Evolutionary conservation across 2,888 invertebrate genomes (phyloP).

Genomic region (Scotopteryx bipunctaria): DNA sequence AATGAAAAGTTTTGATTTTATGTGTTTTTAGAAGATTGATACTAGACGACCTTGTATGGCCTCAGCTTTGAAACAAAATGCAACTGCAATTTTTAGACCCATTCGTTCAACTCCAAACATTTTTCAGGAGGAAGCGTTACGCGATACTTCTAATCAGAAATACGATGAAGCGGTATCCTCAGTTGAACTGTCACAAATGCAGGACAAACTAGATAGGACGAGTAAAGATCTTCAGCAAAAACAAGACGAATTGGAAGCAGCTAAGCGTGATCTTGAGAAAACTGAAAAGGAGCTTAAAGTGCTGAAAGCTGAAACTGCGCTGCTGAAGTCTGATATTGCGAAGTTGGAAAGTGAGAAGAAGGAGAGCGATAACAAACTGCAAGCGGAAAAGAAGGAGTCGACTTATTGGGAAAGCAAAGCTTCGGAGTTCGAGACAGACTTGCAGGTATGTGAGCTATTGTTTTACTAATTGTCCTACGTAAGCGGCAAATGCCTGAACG

Average conservation of each 20-base stretch:
- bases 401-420: slow-evolving; percentile 86
- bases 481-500: too few species aligned
- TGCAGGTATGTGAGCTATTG: slow-evolving; percentile 72
- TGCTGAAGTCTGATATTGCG: slow-evolving; percentile 70
- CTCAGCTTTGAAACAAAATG: too few species aligned
- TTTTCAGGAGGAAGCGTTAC: slow-evolving; percentile 69
- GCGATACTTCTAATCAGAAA: slow-evolving; percentile 74
- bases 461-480: too few species aligned
- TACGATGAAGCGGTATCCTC: slow-evolving; percentile 76
- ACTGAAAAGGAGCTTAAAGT: slow-evolving; percentile 74
- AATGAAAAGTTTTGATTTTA: neutral
- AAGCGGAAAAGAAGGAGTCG: slow-evolving; percentile 84
- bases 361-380: slow-evolving; percentile 85
- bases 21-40: neutral
- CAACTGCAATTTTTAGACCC: neutral
- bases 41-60: neutral
- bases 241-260: slow-evolving; percentile 58
- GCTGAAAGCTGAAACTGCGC: slow-evolving; percentile 67
- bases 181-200: slow-evolving; percentile 77
- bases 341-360: slow-evolving; percentile 81
- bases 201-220: slow-evolving; percentile 68
- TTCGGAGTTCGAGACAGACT: slow-evolving; percentile 84
- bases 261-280: slow-evolving; percentile 65
- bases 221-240: slow-evolving; percentile 65
- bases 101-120: slow-evolving; percentile 14